Evolutionary conservation across 1,140 invertebrate genomes (phyloP).

Genomic region (Drosophila azteca): DNA sequence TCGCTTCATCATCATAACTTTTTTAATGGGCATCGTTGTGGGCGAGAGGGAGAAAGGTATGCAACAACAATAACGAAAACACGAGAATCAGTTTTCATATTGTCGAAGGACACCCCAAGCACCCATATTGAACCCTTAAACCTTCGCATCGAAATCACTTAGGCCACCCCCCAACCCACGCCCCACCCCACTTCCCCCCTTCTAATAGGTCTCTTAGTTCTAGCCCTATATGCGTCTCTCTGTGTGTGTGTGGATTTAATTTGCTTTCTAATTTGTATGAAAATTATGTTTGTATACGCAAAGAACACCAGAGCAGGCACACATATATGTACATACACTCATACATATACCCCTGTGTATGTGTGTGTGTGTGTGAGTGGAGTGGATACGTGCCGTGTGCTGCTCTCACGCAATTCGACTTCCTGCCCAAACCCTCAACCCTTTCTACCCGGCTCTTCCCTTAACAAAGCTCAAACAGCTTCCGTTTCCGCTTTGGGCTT

Average conservation of each 20-base stretch:
- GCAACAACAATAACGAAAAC: constrained; percentile 16
- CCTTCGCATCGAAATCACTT: constrained; percentile 8
- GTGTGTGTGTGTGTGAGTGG: constrained; percentile 12
- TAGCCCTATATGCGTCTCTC: constrained; percentile 39
- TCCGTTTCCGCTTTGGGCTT: constrained; percentile 63
- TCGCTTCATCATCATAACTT: constrained; percentile 37
- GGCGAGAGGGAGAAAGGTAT: constrained; percentile 22
- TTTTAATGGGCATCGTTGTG: constrained; percentile 53
- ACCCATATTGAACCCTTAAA: constrained; percentile 27
- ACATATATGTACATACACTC: constrained; percentile 9
- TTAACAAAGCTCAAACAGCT: constrained; percentile 70
- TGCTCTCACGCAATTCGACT: constrained; percentile 28
- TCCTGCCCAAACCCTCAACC: constrained; percentile 5
- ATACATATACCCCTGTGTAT: neutral
- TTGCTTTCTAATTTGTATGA: constrained; percentile 72
- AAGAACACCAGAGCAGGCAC: no score
- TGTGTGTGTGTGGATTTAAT: constrained; percentile 53
- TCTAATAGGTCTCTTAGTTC: constrained; percentile 28
- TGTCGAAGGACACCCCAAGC: constrained; percentile 25
- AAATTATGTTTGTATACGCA: constrained; percentile 43
- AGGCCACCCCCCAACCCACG: no score
- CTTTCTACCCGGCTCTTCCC: constrained; percentile 20
- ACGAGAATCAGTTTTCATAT: constrained; percentile 50
- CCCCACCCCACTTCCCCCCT: neutral
- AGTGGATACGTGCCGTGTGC: constrained; percentile 27